Base-by-base conservation (phyloP, 2,797 vertebrate species). In the Nyctibius grandis region DNA sequence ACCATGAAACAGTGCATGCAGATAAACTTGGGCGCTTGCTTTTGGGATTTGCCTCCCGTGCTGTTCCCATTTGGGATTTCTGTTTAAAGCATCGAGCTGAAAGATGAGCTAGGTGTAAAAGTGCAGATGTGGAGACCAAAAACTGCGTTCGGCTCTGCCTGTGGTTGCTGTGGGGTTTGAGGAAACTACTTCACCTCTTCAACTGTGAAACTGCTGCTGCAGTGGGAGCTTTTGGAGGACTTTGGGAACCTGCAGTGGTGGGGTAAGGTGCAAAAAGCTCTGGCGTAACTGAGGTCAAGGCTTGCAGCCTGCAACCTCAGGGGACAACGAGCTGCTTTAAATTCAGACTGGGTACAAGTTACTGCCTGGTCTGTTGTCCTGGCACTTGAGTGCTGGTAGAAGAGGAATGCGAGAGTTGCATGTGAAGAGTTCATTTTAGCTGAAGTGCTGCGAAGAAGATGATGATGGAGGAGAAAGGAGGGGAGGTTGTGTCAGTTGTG, bases 1-100 rank as follows among this genome's bases (percentile, higher is more conserved):
- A 40, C 42, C 5, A 7, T 1, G 0, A 6, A 60, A 19, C 1
- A 1, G 19, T 10, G 22, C 4, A 1, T 0, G 1, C 0, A 9
- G 45, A 22, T 40, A 36, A 17, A 14, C 56, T 60, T 63, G 59
- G 47, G 60, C 3, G 0, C 20, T 65, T 68, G 3, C 19, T 19
- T 85, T 25, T 54, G 67, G 31, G 38, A 7, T 73, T 69, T 72
- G 4, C 17, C 15, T 79, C 57, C n/a, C n/a, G n/a, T n/a, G n/a
- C n/a, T n/a, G n/a, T n/a, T n/a, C n/a, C 16, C 3, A 5, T 18
- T n/a, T 7, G 31, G 34, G 8, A 5, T 69, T 81, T 83, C 45
- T 64, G 15, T 60, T 51, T 33, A 28, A 78, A 85, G 33, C 10
- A 21, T 29, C 6, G 11, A 1, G 8, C 15, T 33, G 31, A 12